phyloP scores from a whole-genome alignment of 2,888 invertebrate species.

The Ecdyonurus torrentis region DNA sequence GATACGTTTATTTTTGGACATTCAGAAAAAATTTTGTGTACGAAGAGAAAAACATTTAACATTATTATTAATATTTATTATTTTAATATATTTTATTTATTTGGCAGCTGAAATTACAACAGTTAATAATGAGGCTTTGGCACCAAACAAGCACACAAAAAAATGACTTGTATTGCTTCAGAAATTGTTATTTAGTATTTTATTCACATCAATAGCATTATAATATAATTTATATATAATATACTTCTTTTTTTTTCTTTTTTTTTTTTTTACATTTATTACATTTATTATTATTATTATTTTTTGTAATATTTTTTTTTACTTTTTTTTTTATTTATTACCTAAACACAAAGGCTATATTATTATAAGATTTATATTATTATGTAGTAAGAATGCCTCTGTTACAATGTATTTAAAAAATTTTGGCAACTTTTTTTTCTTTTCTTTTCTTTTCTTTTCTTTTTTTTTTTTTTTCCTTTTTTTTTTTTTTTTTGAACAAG shows the following conservation, averaged over 20 bases:
- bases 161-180: not conserved
- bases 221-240: too few relatives aligned
- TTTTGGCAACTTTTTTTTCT: not conserved
- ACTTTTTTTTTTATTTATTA: not conserved
- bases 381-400: not conserved
- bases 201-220: not conserved
- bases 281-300: not conserved
- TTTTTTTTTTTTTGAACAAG: not conserved
- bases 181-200: too few relatives aligned
- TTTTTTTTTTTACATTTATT: not conserved
- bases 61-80: not conserved
- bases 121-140: not conserved
- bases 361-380: not conserved
- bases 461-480: too few relatives aligned
- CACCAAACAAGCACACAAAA: not conserved
- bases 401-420: not conserved
- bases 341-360: not conserved
- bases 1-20: not conserved
- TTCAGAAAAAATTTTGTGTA: not conserved
- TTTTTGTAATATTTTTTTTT: too few relatives aligned
- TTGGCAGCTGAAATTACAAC: not conserved
- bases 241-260: too few relatives aligned
- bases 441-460: too few relatives aligned
- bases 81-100: too few relatives aligned
- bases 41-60: not conserved